Base-by-base conservation (phyloP, 2,113 vertebrate genomes). In the Poeciliopsis turrubarensis region DNA sequence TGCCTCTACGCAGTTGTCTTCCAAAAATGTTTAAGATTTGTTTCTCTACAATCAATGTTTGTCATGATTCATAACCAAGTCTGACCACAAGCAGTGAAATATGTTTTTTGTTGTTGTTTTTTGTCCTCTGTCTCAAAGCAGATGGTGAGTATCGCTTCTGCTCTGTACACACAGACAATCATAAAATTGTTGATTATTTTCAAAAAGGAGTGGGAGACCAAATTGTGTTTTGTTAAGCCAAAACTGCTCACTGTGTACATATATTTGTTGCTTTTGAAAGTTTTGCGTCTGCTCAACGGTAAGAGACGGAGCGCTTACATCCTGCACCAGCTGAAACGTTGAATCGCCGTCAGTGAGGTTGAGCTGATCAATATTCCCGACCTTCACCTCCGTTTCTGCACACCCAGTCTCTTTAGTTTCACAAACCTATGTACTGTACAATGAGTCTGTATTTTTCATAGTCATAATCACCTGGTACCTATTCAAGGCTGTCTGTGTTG, bases 11-110 rank as follows among this genome's bases (percentile, higher is more conserved):
- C 71, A 69, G 74, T 67, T 77, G 60, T 90, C 71, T 77, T 86
- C 60, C 64, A 82, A 79, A 89, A 74, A 79, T 76, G 81, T 85
- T 5, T 86, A 77, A 67, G 69, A 77, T 89, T 82, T 87, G 72
- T 83, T 89, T 78, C 73, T 83, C 69, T 90, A 86, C 89, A 93
- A 92, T 92, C 92, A 91, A 74, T 84, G 29, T 88, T 73, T 91
- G 66, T 83, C 69, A 77, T 71, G 82, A 60, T 60, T 63, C 60
- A 63, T 60, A 80, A 84, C 86, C 63, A 74, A 79, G 82, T 81
- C 41, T 82, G 17, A 66, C 79, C 57, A 74, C 41, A 60, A 77
- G 67, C 60, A 37, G 66, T n/a, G 3, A 57, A 57, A 29, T 65
- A 82, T 69, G 64, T 68, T 73, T 65, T 30, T 61, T 15, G 34